Base-by-base conservation (phyloP, 2,888 invertebrate genomes). In the Philhelius pedissequus region DNA sequence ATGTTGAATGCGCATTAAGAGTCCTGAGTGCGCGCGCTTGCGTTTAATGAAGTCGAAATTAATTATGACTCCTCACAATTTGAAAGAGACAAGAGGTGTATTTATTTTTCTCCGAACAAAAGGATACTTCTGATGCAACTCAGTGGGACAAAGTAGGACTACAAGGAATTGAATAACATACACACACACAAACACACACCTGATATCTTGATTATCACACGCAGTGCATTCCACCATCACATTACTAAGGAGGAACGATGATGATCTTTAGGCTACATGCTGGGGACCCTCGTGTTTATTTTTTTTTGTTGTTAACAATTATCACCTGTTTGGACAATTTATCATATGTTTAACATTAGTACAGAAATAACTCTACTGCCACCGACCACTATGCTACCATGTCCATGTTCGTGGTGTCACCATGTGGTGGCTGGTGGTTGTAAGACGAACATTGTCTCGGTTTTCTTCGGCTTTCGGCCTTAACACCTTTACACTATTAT, bases 301-400 rank as follows among this genome's bases (percentile, higher is more conserved):
- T 68, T 56, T 58, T 48, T 68, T 75, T 62, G 4, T 45, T 50
- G 13, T 1, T 15, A 75, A 78, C 82, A 86, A 86, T 86, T 82
- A 86, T 86, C 86, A 86, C 86, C 86, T 86, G 86, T 86, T 86
- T 82, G 60, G 75, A 56, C 78, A 70, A 86, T 86, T 86, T 86
- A 86, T 86, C 86, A 86, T 86, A 77, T 75, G 81, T 82, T 82
- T 82, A 82, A 82, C 82, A 82, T 78, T 77, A 56, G 84, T 69
- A 54, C 71, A 15, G 54, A 76, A 84, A 84, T 70, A 75, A 50
- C 58, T 64, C n/a, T 27, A 30, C 45, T 27, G 43, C 35, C 43
- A 43, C 43, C 15, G 56, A 13, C 13, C 15, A 15, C 3, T 8
- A 15, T 5, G 18, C 7, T 27, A 15, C 43, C 27, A 38, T 58